These are phyloP conservation scores for Chrysina gloriosa DNA, from an alignment of 2,888 invertebrate species.

Conservation along the genomic window DNA sequence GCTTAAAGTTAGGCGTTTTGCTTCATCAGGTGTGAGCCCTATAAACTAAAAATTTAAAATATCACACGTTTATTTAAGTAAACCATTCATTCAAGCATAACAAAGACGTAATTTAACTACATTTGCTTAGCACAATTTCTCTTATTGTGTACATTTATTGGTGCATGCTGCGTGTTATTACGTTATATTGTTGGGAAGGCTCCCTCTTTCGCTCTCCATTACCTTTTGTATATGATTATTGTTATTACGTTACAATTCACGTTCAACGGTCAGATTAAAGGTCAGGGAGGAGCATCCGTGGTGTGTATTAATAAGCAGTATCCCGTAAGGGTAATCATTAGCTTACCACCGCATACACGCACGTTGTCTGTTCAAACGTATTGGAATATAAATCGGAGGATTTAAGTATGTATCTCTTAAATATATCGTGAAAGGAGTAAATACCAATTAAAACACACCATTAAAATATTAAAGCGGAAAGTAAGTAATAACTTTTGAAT, in stretches of 20 bases:
- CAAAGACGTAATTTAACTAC: conserved; percentile 22
- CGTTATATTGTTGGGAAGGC: background rate
- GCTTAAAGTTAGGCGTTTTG: too few relatives aligned
- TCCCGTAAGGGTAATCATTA: conserved; percentile 9
- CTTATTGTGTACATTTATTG: conserved; percentile 36
- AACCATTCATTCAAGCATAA: too few relatives aligned
- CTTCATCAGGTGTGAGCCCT: too few relatives aligned
- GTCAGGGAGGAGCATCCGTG: conserved; percentile 5
- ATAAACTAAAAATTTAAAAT: too few relatives aligned
- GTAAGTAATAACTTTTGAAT: too few relatives aligned
- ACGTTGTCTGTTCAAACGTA: background rate
- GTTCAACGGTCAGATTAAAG: conserved; percentile 1
- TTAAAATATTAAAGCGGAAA: too few relatives aligned
- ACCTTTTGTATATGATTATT: conserved; percentile 24
- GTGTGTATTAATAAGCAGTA: conserved; percentile 4
- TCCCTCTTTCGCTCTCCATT: conserved; percentile 3
- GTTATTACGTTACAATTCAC: conserved; percentile 17
- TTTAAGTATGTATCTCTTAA: too few relatives aligned
- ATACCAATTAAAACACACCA: too few relatives aligned
- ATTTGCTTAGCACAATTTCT: conserved; percentile 15
- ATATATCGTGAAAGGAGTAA: too few relatives aligned
- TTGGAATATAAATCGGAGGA: too few relatives aligned
- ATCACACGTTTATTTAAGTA: too few relatives aligned
- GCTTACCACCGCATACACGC: background rate
- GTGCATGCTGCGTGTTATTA: conserved; percentile 17